Conservation (phyloP, 2,113 vertebrate species). For the Corythornis madagascariensis region DNA sequence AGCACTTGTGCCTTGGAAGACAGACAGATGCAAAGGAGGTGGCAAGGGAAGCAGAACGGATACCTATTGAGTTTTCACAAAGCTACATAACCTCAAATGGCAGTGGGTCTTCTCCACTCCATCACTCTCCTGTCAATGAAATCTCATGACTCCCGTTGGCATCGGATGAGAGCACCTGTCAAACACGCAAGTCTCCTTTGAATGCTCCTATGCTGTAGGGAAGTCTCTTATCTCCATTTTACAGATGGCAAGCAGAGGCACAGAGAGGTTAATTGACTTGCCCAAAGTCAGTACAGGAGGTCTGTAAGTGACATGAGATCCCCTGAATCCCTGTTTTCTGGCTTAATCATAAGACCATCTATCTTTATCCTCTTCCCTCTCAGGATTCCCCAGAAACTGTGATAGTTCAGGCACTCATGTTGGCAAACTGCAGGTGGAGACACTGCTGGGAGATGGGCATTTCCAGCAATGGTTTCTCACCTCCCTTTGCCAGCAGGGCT, state of each 20-base stretch:
- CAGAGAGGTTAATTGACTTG: conserved; percentile 65
- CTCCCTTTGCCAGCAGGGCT: neutral
- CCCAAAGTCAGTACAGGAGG: conserved; percentile 38
- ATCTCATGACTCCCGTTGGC: conserved; percentile 32
- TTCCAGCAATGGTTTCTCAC: neutral
- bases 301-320: neutral
- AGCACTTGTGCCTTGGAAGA: neutral
- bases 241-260: conserved; percentile 43
- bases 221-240: conserved; percentile 54
- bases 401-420: neutral
- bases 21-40: neutral
- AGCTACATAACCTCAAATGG: conserved; percentile 25
- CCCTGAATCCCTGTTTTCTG: conserved; percentile 15
- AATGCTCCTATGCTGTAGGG: neutral
- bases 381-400: neutral
- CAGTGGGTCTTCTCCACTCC: conserved; percentile 46
- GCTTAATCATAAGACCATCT: conserved; percentile 50
- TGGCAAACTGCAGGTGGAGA: neutral
- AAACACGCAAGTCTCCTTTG: neutral
- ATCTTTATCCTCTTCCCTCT: conserved; percentile 29
- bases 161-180: conserved; percentile 46
- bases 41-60: neutral
- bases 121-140: conserved; percentile 49
- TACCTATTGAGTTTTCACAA: conserved; percentile 53
- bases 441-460: neutral